Percentiles rank a stretch among this genome's conserved stretches.
phyloP scores from a whole-genome alignment of 2,113 vertebrate species.

The Strigops habroptila region DNA sequence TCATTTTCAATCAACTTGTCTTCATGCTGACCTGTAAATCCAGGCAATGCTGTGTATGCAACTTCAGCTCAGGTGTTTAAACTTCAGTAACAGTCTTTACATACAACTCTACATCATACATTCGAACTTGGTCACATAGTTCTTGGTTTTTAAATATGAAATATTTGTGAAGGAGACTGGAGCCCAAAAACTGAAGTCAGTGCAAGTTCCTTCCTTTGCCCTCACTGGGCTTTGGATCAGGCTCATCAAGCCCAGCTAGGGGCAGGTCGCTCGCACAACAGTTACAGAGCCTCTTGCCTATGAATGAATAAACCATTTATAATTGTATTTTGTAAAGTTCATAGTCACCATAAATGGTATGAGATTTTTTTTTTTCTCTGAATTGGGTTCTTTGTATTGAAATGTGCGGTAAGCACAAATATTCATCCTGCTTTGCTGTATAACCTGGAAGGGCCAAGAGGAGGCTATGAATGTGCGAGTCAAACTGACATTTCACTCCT shows the following conservation, averaged over 20 bases:
- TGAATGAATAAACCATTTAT: slow-evolving; percentile 72
- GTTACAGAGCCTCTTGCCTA: slow-evolving; percentile 51
- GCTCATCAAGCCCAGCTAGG: slow-evolving; percentile 18
- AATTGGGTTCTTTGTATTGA: slow-evolving; percentile 71
- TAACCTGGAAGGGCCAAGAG: slow-evolving; percentile 37
- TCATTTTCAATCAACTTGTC: neutral
- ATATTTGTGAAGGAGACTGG: neutral
- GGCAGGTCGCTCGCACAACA: slow-evolving; percentile 53
- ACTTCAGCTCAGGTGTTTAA: neutral
- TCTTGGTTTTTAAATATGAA: neutral
- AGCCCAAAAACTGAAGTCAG: neutral
- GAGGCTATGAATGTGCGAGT: slow-evolving; percentile 44
- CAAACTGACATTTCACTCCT: slow-evolving; percentile 58
- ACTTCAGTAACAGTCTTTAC: neutral
- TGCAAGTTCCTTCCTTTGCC: neutral
- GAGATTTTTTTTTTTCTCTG: slow-evolving; percentile 63
- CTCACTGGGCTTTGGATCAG: neutral
- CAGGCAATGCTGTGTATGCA: neutral
- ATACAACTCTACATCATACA: fast-evolving
- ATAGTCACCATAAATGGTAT: slow-evolving; percentile 60
- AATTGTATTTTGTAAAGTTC: slow-evolving; percentile 72
- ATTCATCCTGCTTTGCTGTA: slow-evolving; percentile 60
- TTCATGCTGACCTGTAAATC: neutral
- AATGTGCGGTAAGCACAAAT: slow-evolving; percentile 71
- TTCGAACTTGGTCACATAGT: neutral